Evolutionary conservation across 2,113 vertebrate species (phyloP), one percentile per base, ranked within the genome.

Genomic region (Prietella phreatophila): DNA sequence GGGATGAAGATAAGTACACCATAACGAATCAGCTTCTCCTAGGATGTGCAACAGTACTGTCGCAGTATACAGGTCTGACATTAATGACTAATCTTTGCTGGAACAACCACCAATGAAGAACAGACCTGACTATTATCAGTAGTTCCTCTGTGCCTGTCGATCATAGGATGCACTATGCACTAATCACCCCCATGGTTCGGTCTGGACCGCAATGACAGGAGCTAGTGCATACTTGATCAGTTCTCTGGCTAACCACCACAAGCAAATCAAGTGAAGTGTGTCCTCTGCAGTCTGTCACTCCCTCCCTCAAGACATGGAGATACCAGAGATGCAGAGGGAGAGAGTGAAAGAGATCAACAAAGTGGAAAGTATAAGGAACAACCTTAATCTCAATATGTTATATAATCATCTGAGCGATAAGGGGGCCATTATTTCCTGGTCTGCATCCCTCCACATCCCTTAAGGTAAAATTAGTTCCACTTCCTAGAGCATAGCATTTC

Each of bases 391-490:
- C 9, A 60, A 11, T 17, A 30, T 58, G 22, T 19, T 65, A 65
- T 50, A 55, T 69, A 82, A 87, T 19, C n/a, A 30, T 73, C 60
- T 78, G 27, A 79, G 73, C 11, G n/a, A 87, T 85, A 30, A 86
- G 87, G 83, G 83, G 58, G 17, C 65, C 27, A 17, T 63, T 63
- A 81, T 55, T 58, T 88, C 50, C 76, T 69, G 53, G 25, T 90
- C 89, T 90, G 47, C 85, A 87, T 47, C 36, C 85, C 89, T 60
- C 75, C 86, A 58, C 73, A 60, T 91, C 91, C 94, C 92, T 92
- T 81, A 88, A 95, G 94, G 93, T 93, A 82, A 86, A 93, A 96
- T 95, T 95, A 94, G 92, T 93, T 93, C 90, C 60, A 89, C 93
- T 94, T 93, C 92, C 92, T 93, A 90, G 90, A 94, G 89, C 47